Evolutionary conservation across 2,113 vertebrate genomes (phyloP), one percentile per base, ranked within the genome.

Genomic region (Emydura subglobosa): DNA sequence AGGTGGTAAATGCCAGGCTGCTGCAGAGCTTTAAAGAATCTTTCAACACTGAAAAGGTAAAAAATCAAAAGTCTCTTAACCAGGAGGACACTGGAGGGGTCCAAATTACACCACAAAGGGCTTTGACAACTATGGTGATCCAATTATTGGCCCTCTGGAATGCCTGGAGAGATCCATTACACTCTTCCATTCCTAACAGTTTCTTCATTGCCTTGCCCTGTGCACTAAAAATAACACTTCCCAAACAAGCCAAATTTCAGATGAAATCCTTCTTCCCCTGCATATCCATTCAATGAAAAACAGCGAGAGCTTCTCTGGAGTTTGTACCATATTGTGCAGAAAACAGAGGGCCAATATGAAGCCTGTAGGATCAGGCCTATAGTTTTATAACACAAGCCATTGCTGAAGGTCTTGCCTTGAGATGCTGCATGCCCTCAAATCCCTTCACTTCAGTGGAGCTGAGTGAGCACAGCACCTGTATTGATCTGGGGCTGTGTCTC

Each of bases 401-500:
- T 74, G 5, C n/a, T 74, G 22, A 51, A 86, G 17, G 2, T 27
- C 39, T 54, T 8, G 47, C 12, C 55, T 29, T 86, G 76, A 39
- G 55, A 53, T 31, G 5, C 55, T 44, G n/a, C 10, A 16, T 42
- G 22, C 22, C 39, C 39, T 74, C 39, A 74, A 39, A 39, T 74
- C 39, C 22, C 11, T 42, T 65, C 31, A 65, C 61, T 34, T 65
- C 61, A n/a, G 7, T 65, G 61, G 61, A 65, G 31, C 31, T n/a
- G 16, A 44, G 11, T 24, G 72, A 42, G 21, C 72, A 44, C 5
- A 42, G 22, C 39, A 74, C 22, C 72, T 42, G 22, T 24, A 42
- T 42, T 42, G 19, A 22, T 21, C 11, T 42, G 39, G 39, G 47
- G 12, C 10, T 0, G 0, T 34, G 68, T 50, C 7, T 29, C 44